Evolutionary conservation across 92 coral and sea anemone species (phyloP).

Genomic region (Hydrozoanthus gracilis): DNA sequence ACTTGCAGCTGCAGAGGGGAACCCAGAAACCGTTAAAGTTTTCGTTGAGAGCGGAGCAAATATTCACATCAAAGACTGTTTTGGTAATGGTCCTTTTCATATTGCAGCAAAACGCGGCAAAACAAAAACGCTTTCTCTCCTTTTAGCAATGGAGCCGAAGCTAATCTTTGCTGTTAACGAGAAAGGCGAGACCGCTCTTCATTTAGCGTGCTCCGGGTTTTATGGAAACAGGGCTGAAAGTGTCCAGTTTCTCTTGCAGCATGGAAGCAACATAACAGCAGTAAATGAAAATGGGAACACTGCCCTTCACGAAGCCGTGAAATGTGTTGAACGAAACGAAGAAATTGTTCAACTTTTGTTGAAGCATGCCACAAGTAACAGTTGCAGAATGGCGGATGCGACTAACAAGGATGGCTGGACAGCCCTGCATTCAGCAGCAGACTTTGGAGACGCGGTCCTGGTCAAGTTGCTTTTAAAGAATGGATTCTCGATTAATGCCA

Average conservation of each 20-base stretch:
- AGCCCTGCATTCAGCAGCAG: neutral
- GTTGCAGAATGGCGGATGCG: neutral
- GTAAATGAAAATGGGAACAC: neutral
- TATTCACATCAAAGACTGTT: neutral
- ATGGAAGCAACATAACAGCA: slow-evolving; percentile 2
- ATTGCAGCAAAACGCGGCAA: slow-evolving; percentile 7
- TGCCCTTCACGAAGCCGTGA: neutral
- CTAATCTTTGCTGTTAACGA: neutral
- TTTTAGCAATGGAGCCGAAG: neutral
- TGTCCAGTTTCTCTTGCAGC: slow-evolving; percentile 15
- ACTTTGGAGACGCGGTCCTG: too few relatives aligned
- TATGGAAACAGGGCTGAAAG: neutral
- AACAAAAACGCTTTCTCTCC: neutral
- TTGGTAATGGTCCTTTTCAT: slow-evolving; percentile 6
- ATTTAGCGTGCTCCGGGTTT: neutral
- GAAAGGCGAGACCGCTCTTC: neutral
- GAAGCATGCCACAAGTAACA: neutral
- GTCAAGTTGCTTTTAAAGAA: neutral
- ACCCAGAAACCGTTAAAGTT: slow-evolving; percentile 11
- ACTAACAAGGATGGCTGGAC: neutral
- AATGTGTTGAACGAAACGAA: neutral
- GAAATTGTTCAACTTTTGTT: neutral
- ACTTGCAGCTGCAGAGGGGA: neutral
- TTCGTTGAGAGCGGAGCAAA: neutral
- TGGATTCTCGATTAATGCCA: slow-evolving; percentile 10